phyloP scores from a whole-genome alignment of 2,888 invertebrate species.

The Pharmacophagus antenor region DNA sequence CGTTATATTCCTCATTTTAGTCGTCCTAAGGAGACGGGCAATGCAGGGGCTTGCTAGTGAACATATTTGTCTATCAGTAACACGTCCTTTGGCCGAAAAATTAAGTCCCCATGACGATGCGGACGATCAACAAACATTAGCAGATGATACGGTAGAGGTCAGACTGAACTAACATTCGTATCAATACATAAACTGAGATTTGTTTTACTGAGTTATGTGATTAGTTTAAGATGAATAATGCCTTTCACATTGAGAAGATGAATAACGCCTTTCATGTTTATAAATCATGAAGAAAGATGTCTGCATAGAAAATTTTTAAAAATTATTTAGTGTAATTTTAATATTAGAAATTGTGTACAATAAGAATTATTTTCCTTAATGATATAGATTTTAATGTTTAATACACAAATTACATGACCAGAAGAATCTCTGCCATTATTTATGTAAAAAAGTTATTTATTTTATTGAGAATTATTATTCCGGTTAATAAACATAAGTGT shows the following conservation, averaged over 20 bases:
- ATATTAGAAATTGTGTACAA: no score
- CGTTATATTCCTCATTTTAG: constrained; percentile 82
- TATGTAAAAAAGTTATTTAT: no score
- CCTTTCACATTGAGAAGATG: no score
- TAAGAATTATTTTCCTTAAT: neutral
- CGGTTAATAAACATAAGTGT: neutral
- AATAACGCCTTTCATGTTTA: no score
- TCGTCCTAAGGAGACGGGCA: constrained; percentile 79
- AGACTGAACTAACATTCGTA: constrained; percentile 54
- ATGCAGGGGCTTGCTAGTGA: constrained; percentile 73
- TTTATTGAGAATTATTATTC: no score
- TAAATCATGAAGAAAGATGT: neutral
- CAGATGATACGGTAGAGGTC: constrained; percentile 71
- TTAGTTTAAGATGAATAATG: neutral
- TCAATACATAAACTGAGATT: neutral
- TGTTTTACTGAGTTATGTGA: constrained; percentile 1
- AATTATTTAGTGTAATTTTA: neutral
- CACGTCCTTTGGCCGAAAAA: constrained; percentile 57
- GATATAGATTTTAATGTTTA: constrained; percentile 26
- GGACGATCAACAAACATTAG: constrained; percentile 62
- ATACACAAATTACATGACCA: constrained; percentile 26
- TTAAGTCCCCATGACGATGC: constrained; percentile 67
- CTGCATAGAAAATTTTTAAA: neutral
- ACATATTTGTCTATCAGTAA: constrained; percentile 54
- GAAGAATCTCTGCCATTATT: constrained; percentile 13